phyloP scores from a whole-genome alignment of 2,113 vertebrate genomes.

The Cryptotis parvus region DNA sequence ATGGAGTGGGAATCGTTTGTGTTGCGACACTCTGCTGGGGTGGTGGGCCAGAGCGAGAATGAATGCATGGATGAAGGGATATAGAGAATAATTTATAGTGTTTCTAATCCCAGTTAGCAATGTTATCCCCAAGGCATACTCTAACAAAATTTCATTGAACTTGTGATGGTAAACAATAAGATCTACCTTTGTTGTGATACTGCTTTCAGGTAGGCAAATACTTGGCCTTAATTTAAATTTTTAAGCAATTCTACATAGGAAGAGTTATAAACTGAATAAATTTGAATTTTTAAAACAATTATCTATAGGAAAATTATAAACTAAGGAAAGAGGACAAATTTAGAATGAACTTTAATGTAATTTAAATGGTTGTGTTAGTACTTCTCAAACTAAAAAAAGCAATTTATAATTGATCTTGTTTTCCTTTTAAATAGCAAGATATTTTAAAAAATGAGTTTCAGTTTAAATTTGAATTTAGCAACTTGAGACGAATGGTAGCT shows the following conservation, averaged over 20 bases:
- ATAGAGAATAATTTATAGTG: neutral
- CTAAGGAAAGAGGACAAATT: slow-evolving; percentile 17
- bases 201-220: neutral
- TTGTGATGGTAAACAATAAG: neutral
- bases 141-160: neutral
- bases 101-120: neutral
- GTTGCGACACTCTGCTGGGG: too few relatives aligned
- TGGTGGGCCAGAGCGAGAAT: too few relatives aligned
- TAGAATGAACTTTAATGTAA: neutral
- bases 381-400: neutral
- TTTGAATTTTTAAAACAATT: too few relatives aligned
- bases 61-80: neutral
- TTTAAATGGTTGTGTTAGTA: neutral
- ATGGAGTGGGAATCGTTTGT: too few relatives aligned
- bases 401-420: neutral
- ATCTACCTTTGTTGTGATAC: neutral
- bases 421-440: neutral
- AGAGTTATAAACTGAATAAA: neutral
- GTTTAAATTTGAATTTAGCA: slow-evolving; percentile 9
- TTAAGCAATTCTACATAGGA: neutral
- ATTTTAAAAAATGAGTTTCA: neutral
- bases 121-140: neutral
- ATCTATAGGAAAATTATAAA: too few relatives aligned
- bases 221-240: neutral
- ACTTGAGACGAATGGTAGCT: neutral